These are phyloP conservation scores for Pogonocherus hispidulus DNA, from an alignment of 2,888 invertebrate genomes.

Conservation along the genomic window DNA sequence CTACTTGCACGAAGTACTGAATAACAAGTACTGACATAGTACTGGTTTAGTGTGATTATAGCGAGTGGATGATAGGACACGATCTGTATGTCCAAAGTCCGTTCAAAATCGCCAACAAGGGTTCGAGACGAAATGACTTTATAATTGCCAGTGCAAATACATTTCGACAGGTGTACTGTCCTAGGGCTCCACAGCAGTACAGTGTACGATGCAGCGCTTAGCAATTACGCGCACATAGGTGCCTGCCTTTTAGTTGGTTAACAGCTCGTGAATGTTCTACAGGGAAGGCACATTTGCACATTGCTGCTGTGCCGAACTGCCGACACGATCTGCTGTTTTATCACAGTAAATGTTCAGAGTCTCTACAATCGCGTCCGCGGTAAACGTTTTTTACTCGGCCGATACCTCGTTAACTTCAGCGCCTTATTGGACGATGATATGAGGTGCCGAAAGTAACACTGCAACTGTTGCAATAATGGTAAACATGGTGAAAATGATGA, in stretches of 20 bases:
- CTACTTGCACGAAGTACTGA: constrained; percentile 56
- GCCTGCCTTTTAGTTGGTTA: constrained; percentile 68
- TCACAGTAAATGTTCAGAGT: constrained; percentile 68
- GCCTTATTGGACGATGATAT: constrained; percentile 91
- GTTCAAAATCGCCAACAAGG: constrained; percentile 43
- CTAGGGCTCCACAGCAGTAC: constrained; percentile 48
- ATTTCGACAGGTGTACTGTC: constrained; percentile 42
- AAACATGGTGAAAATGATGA: constrained; percentile 95
- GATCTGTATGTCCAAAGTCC: constrained; percentile 45
- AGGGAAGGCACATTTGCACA: constrained; percentile 67
- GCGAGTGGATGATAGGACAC: constrained; percentile 52
- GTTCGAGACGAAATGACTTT: constrained; percentile 38
- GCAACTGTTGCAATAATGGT: constrained; percentile 94
- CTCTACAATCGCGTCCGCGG: constrained; percentile 41
- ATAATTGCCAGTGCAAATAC: constrained; percentile 45
- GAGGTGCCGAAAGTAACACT: constrained; percentile 92
- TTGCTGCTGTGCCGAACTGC: constrained; percentile 67
- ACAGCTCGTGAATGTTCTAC: constrained; percentile 68
- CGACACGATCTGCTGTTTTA: constrained; percentile 67
- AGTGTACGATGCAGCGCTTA: constrained; percentile 48
- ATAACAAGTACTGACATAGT: constrained; percentile 51
- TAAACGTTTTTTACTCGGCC: constrained; percentile 16
- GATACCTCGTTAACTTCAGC: constrained; percentile 54
- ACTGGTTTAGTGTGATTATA: constrained; percentile 54
- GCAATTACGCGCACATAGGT: constrained; percentile 64